phyloP scores from a whole-genome alignment of 2,888 invertebrate genomes.

The Eumacrocentrus americanus region DNA sequence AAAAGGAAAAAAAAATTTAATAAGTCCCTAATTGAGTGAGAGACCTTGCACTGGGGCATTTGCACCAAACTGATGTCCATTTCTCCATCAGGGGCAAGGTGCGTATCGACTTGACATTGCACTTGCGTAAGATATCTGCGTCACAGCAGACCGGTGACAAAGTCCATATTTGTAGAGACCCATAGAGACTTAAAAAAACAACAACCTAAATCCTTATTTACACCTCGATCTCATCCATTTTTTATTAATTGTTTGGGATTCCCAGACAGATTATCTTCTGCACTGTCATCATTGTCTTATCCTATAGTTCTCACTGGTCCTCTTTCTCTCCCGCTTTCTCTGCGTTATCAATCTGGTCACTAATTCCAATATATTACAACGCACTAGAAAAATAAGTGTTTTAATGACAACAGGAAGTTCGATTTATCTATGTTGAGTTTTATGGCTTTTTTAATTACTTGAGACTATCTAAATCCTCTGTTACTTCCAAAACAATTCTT shows the following conservation, averaged over 20 bases:
- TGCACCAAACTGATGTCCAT: constrained; percentile 11
- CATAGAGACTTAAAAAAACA: not conserved
- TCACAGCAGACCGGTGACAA: not conserved
- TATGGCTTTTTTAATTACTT: too few relatives aligned
- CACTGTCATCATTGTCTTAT: not conserved
- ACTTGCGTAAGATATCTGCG: constrained; percentile 12
- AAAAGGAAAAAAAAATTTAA: too few relatives aligned
- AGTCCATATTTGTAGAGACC: not conserved
- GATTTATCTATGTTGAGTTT: too few relatives aligned
- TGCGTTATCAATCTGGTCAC: too few relatives aligned
- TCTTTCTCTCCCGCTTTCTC: too few relatives aligned
- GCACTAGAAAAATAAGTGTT: too few relatives aligned
- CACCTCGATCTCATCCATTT: not conserved
- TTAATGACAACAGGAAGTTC: too few relatives aligned
- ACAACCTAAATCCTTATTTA: not conserved
- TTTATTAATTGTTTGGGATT: not conserved
- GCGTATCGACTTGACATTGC: constrained; percentile 28
- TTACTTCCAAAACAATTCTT: not conserved
- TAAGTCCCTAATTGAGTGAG: too few relatives aligned
- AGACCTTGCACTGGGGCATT: constrained; percentile 29
- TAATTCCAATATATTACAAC: too few relatives aligned
- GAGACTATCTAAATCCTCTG: too few relatives aligned
- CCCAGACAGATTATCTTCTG: not conserved
- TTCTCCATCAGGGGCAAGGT: not conserved
- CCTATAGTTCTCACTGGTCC: too few relatives aligned